These are phyloP conservation scores for Sepioteuthis lessoniana DNA, from an alignment of 2,888 invertebrate genomes.

Conservation along the genomic window DNA sequence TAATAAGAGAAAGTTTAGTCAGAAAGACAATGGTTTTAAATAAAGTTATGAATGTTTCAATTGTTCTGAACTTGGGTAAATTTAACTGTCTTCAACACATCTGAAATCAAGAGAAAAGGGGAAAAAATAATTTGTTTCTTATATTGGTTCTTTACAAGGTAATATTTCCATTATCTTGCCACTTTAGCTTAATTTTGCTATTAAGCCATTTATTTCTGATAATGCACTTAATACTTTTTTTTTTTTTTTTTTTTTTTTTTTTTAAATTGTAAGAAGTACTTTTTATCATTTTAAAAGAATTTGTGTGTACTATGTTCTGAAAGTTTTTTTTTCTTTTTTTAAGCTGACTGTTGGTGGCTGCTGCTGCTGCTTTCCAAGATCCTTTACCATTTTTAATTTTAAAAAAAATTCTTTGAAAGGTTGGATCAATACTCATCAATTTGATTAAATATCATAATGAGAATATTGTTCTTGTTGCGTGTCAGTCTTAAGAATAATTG, in stretches of 20 bases:
- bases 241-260: neutral
- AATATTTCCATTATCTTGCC: neutral
- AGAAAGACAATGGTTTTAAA: no score
- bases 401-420: neutral
- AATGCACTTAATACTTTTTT: neutral
- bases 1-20: no score
- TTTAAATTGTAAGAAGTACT: no score
- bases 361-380: no score
- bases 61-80: no score
- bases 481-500: neutral
- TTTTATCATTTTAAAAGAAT: no score
- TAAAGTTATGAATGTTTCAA: no score
- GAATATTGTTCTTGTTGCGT: conserved; percentile 1
- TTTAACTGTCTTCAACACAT: no score
- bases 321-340: no score
- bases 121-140: neutral
- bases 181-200: neutral
- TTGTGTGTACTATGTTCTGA: no score
- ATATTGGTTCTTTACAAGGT: neutral
- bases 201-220: neutral
- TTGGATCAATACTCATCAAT: neutral
- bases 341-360: no score
- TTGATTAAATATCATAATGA: neutral
- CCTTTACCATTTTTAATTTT: neutral
- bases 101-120: no score